phyloP scores from a whole-genome alignment of 2,113 vertebrate species.

The Oplegnathus fasciatus region DNA sequence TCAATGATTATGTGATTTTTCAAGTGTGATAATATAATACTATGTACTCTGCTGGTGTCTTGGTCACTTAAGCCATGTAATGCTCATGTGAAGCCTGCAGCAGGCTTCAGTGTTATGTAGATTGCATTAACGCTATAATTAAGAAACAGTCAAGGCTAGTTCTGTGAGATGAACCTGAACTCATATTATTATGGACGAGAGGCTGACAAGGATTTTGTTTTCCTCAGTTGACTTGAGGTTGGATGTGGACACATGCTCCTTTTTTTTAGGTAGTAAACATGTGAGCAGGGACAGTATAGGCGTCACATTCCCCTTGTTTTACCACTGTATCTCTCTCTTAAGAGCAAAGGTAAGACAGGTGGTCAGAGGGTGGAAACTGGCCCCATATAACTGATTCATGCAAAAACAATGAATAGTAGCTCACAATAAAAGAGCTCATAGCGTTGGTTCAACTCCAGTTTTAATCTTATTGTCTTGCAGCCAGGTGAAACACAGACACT shows the following conservation, averaged over 20 bases:
- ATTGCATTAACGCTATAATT: not conserved
- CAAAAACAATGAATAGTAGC: not conserved
- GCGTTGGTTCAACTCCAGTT: too few relatives aligned
- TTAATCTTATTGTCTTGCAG: too few relatives aligned
- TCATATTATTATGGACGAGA: not conserved
- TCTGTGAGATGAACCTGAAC: not conserved
- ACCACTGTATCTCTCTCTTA: not conserved
- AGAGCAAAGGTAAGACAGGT: not conserved
- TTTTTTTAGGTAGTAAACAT: not conserved
- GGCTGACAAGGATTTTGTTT: not conserved
- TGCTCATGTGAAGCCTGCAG: not conserved
- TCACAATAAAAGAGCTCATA: not conserved
- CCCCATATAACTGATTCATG: not conserved
- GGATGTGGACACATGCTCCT: not conserved
- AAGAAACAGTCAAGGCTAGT: not conserved
- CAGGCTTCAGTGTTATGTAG: not conserved
- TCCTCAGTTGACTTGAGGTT: not conserved
- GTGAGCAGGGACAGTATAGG: too few relatives aligned
- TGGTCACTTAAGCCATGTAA: not conserved
- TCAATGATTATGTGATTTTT: not conserved
- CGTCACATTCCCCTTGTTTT: not conserved
- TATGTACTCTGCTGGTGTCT: not conserved
- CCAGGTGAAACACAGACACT: not conserved
- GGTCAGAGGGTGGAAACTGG: not conserved
- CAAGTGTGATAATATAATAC: not conserved